Evolutionary conservation across 2,888 invertebrate genomes (phyloP).

Genomic region (Lepidocyrtinus sp.): DNA sequence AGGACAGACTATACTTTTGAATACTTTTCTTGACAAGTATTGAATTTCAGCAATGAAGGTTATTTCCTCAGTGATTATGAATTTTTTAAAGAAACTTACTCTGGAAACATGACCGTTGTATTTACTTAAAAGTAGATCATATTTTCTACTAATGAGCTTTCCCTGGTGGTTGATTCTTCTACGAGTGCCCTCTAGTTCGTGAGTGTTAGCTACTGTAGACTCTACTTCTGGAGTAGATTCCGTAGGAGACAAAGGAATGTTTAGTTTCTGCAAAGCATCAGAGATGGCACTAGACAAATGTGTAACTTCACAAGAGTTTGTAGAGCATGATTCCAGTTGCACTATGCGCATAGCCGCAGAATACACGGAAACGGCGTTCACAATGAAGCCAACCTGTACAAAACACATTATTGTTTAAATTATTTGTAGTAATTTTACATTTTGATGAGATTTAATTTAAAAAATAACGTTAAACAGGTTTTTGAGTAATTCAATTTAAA

Average conservation of each 20-base stretch:
- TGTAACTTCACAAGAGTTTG: conserved; percentile 57
- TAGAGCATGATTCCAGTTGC: conserved; percentile 69
- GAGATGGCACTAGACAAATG: conserved; percentile 62
- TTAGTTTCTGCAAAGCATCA: conserved; percentile 65
- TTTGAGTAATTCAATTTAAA: neutral
- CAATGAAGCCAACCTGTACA: conserved; percentile 70
- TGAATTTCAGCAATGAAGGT: no score
- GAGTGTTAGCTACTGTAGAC: conserved; percentile 67
- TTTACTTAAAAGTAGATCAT: conserved; percentile 66
- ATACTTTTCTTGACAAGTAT: no score
- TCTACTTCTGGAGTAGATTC: conserved; percentile 45
- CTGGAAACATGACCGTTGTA: conserved; percentile 61
- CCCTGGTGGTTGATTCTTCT: conserved; percentile 69
- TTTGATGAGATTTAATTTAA: neutral
- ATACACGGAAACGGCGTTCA: conserved; percentile 72
- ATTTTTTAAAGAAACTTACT: no score
- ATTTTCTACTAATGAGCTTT: conserved; percentile 67
- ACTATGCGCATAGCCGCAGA: conserved; percentile 72
- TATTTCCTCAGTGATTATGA: no score
- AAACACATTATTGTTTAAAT: conserved; percentile 12
- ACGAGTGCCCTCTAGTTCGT: conserved; percentile 68
- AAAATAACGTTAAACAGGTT: conserved; percentile 5
- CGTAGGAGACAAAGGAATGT: conserved; percentile 64
- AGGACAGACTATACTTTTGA: no score
- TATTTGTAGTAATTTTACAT: neutral